phyloP scores from a whole-genome alignment of 1,140 invertebrate genomes.

The Anthonomus grandis region DNA sequence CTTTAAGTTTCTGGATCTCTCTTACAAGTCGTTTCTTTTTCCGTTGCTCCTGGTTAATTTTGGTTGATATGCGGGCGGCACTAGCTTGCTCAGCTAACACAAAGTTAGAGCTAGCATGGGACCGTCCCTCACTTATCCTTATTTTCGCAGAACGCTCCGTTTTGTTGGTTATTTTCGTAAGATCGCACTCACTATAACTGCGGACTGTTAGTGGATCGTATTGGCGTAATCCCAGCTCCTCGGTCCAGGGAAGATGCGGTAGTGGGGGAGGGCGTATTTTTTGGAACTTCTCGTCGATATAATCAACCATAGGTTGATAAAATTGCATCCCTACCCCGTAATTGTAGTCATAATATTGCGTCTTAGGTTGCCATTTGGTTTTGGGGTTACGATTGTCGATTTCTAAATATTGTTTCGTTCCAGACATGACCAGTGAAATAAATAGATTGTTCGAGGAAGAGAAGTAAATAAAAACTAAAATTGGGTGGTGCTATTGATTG shows the following conservation, averaged over 20 bases:
- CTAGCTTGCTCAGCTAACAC: conserved; percentile 37
- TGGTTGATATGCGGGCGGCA: conserved; percentile 35
- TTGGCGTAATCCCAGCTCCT: conserved; percentile 63
- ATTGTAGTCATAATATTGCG: conserved; percentile 71
- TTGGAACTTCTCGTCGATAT: conserved; percentile 61
- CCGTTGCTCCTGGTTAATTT: conserved; percentile 32
- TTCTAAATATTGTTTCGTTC: not conserved
- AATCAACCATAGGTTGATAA: conserved; percentile 81
- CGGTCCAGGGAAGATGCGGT: conserved; percentile 70
- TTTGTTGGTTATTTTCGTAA: conserved; percentile 59
- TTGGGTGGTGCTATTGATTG: no score
- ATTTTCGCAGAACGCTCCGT: conserved; percentile 64
- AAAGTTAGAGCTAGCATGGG: conserved; percentile 41
- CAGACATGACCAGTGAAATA: conserved; percentile 2
- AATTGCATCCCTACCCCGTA: conserved; percentile 76
- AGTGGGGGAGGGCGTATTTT: conserved; percentile 50
- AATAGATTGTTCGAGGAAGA: not conserved
- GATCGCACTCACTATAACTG: conserved; percentile 60
- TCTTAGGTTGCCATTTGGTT: conserved; percentile 54
- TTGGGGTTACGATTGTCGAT: conserved; percentile 3
- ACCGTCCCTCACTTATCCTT: conserved; percentile 56
- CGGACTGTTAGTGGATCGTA: conserved; percentile 48
- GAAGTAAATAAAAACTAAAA: no score
- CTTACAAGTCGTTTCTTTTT: conserved; percentile 37
- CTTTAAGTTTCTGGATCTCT: conserved; percentile 40